A percentile compares a stretch with the other conserved stretches of the same genome.
Evolutionary conservation across 2,113 vertebrate species (phyloP).

Genomic region (Podilymbus podiceps): DNA sequence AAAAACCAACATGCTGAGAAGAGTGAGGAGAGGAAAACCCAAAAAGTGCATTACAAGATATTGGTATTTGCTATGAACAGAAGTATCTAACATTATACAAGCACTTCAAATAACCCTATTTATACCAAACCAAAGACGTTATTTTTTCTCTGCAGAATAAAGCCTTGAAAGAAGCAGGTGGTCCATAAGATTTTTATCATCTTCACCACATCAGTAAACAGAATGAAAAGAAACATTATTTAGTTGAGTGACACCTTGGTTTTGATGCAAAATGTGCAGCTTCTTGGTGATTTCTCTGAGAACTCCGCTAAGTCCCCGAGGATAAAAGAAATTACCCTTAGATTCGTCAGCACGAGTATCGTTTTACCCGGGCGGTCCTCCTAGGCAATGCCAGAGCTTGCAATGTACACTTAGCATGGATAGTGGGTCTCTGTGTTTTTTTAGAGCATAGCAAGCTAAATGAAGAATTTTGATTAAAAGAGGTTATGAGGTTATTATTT

Average conservation of each 20-base stretch:
- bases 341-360: not conserved
- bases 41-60: not conserved
- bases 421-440: not conserved
- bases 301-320: not conserved
- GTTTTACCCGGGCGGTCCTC: not conserved
- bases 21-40: not conserved
- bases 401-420: accelerated
- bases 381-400: not conserved
- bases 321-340: not conserved
- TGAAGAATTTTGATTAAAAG: not conserved
- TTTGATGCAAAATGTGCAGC: not conserved
- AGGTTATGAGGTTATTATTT: not conserved
- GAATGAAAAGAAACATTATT: not conserved
- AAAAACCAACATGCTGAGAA: not conserved
- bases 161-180: not conserved
- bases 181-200: not conserved
- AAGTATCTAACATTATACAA: not conserved
- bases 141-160: not conserved
- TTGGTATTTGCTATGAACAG: not conserved
- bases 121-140: not conserved
- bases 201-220: not conserved
- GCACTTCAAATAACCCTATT: not conserved
- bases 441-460: not conserved
- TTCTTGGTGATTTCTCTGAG: not conserved
- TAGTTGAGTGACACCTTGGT: not conserved